Evolutionary conservation across 2,113 vertebrate species (phyloP).

Genomic region (Piaya cayana): DNA sequence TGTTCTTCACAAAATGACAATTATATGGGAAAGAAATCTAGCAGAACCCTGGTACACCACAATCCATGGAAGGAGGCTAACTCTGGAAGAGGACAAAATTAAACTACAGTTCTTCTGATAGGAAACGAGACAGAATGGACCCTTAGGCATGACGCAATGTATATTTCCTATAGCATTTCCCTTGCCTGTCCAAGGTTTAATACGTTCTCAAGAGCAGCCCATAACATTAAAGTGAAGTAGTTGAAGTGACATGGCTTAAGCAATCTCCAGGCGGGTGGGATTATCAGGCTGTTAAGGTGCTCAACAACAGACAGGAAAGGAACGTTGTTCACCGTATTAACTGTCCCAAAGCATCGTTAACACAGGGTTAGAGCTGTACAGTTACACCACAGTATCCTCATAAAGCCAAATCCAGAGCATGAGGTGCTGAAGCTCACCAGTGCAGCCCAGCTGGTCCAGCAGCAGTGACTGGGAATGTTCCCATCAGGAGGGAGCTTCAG

Average conservation of each 20-base stretch:
- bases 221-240: background rate
- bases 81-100: conserved; percentile 17
- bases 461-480: background rate
- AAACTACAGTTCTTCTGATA: background rate
- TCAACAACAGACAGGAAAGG: background rate
- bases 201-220: background rate
- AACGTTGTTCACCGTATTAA: background rate
- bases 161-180: background rate
- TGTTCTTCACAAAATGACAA: background rate
- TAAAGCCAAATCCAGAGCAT: background rate
- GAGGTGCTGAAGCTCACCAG: background rate
- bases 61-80: conserved; percentile 49
- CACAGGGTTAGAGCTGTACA: background rate
- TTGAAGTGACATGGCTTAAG: background rate
- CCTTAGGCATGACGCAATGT: conserved; percentile 15
- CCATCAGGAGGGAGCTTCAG: fast-evolving
- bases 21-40: background rate
- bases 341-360: background rate
- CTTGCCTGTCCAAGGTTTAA: background rate
- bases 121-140: conserved; percentile 11
- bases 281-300: background rate
- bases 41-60: background rate
- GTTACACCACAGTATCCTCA: background rate
- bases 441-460: background rate
- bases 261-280: background rate